Conservation (phyloP, 2,888 invertebrate species). For the Parascotia fuliginaria region DNA sequence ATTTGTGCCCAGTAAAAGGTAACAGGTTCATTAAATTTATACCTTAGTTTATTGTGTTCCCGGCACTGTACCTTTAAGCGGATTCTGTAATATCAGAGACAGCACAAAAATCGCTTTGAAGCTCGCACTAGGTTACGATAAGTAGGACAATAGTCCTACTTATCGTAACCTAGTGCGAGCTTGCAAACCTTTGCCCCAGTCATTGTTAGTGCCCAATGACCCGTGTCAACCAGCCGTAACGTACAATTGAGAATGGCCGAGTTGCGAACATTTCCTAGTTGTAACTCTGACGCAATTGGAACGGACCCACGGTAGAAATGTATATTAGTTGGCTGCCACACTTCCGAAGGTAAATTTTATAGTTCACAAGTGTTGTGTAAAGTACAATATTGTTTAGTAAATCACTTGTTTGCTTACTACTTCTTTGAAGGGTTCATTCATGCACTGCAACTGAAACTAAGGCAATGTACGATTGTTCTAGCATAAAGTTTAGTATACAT, state of each 20-base stretch:
- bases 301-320: constrained; percentile 33
- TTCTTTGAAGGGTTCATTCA: constrained; percentile 10
- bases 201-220: constrained; percentile 49
- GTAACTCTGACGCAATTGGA: constrained; percentile 35
- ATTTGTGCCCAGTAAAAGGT: too few relatives aligned
- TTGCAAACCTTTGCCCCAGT: constrained; percentile 29
- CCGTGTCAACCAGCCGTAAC: constrained; percentile 41
- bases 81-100: too few relatives aligned
- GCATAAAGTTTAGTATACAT: too few relatives aligned
- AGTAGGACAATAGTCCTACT: constrained; percentile 32
- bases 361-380: too few relatives aligned
- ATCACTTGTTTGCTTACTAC: constrained; percentile 11
- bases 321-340: constrained; percentile 29
- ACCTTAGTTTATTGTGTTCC: too few relatives aligned
- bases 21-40: too few relatives aligned
- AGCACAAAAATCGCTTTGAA: too few relatives aligned
- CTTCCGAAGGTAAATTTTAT: constrained; percentile 20
- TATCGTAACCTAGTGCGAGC: constrained; percentile 28
- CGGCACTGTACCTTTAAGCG: too few relatives aligned
- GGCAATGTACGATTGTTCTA: background rate
- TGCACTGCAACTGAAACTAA: background rate
- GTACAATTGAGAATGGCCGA: constrained; percentile 44
- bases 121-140: too few relatives aligned
- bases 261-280: constrained; percentile 45
- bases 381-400: constrained; percentile 8